Base-by-base conservation (phyloP, 2,888 invertebrate species). In the Athetis lepigone region DNA sequence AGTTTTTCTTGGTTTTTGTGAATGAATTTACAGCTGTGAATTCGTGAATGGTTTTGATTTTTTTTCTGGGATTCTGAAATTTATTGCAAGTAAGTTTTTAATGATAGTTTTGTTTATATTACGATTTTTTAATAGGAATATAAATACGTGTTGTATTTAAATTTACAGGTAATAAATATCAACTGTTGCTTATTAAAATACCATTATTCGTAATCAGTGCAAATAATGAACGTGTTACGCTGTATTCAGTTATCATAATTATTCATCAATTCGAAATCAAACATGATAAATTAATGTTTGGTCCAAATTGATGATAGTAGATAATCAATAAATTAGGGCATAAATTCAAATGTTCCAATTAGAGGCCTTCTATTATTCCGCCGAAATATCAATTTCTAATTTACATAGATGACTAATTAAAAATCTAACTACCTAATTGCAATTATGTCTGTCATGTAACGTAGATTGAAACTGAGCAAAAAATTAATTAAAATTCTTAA, bases 41-140 rank as follows among this genome's bases (percentile, higher is more conserved):
- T 64, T 73, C 64, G 80, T 81, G 82, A 64, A 73, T 81, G 50
- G 51, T 76, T 67, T 61, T 56, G n/a, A 50, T 61, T 61, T 63
- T 47, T 45, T 59, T 54, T 63, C 23, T 69, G 68, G 73, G 46
- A 81, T 79, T 55, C 40, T 21, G 59, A 66, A 73, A 42, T 62
- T 56, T 43, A 57, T 47, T 11, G 0, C 75, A 75, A 71, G 78
- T 79, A 80, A 77, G 78, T 79, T 65, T 37, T 29, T 46, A 5
- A 37, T 43, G 13, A 52, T 52, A 46, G 6, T 21, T 61, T 19
- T 57, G 19, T 49, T 23, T 29, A 8, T 18, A 3, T 33, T 33
- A 11, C 4, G 33, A 13, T 33, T 33, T 33, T 33, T 13, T 13
- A 13, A 13, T 13, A 13, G 2, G 2, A 29, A 29, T 29, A 29